These are phyloP conservation scores for Chymomyza costata DNA, from an alignment of 1,140 invertebrate genomes.

Conservation along the genomic window DNA sequence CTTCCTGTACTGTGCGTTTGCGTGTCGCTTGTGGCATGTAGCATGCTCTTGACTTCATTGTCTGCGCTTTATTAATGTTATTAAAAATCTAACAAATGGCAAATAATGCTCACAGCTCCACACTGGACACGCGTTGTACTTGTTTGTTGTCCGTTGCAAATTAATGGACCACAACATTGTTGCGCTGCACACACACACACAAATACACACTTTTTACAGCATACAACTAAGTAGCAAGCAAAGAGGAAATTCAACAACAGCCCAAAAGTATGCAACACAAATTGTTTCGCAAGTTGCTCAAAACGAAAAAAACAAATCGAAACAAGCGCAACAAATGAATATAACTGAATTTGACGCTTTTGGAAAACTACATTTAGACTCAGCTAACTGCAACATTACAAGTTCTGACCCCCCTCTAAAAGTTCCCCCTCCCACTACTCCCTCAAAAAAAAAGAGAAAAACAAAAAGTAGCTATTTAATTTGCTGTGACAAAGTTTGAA, in stretches of 20 bases:
- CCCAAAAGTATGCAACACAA: too few relatives aligned
- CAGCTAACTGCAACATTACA: conserved; percentile 38
- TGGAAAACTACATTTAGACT: conserved; percentile 31
- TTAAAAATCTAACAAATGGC: conserved; percentile 69
- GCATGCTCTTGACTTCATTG: conserved; percentile 55
- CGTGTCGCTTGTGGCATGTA: conserved; percentile 23
- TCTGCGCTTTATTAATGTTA: conserved; percentile 71
- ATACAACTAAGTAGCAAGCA: background rate
- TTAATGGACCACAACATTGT: too few relatives aligned
- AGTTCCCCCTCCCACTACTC: too few relatives aligned
- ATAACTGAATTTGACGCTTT: too few relatives aligned
- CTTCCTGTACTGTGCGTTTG: conserved; percentile 11
- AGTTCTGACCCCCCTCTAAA: too few relatives aligned
- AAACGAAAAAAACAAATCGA: too few relatives aligned
- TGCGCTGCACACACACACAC: too few relatives aligned
- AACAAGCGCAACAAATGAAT: too few relatives aligned
- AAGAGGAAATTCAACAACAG: conserved; percentile 17
- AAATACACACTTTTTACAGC: conserved; percentile 7
- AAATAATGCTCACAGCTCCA: conserved; percentile 10
- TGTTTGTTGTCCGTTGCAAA: conserved; percentile 63
- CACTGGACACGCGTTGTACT: conserved; percentile 12
- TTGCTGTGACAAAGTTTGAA: too few relatives aligned
- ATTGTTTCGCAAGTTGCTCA: too few relatives aligned
- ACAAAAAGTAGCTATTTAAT: conserved; percentile 28
- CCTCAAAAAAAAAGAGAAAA: too few relatives aligned